These are phyloP conservation scores for Anodontia alba DNA, from an alignment of 2,888 invertebrate genomes.

Conservation along the genomic window DNA sequence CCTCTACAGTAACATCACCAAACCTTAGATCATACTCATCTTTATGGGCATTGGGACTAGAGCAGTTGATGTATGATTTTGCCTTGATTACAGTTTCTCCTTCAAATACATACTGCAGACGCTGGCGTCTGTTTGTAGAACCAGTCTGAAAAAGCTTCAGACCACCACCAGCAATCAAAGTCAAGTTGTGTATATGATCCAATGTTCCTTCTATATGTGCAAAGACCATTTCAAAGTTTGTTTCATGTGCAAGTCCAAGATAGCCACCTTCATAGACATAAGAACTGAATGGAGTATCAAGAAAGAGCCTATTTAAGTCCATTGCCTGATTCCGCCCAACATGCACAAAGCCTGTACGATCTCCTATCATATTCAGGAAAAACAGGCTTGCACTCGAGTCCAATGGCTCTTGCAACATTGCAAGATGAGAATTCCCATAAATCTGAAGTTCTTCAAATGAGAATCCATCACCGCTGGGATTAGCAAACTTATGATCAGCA, in stretches of 20 bases:
- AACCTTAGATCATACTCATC: constrained; percentile 68
- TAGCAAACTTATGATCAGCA: constrained; percentile 67
- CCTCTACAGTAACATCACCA: constrained; percentile 69
- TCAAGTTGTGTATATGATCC: constrained; percentile 75
- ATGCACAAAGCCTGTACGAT: constrained; percentile 72
- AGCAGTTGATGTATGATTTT: constrained; percentile 68
- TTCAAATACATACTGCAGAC: constrained; percentile 66
- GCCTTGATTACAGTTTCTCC: constrained; percentile 75
- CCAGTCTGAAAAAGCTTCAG: constrained; percentile 71
- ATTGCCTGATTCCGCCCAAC: constrained; percentile 74
- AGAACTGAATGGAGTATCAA: constrained; percentile 76
- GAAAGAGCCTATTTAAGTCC: constrained; percentile 67
- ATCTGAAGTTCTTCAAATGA: constrained; percentile 75
- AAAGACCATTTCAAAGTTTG: constrained; percentile 72
- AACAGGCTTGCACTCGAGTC: constrained; percentile 61
- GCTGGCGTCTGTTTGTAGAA: constrained; percentile 65
- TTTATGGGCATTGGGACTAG: constrained; percentile 68
- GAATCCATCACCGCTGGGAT: constrained; percentile 58
- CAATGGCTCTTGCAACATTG: constrained; percentile 68
- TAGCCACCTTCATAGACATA: constrained; percentile 75
- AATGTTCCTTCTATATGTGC: constrained; percentile 72
- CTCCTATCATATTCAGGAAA: constrained; percentile 78
- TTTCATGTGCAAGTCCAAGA: constrained; percentile 74
- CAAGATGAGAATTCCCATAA: constrained; percentile 76
- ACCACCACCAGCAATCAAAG: constrained; percentile 71